Conservation (phyloP, 1,140 invertebrate genomes). For the Lycorma delicatula region DNA sequence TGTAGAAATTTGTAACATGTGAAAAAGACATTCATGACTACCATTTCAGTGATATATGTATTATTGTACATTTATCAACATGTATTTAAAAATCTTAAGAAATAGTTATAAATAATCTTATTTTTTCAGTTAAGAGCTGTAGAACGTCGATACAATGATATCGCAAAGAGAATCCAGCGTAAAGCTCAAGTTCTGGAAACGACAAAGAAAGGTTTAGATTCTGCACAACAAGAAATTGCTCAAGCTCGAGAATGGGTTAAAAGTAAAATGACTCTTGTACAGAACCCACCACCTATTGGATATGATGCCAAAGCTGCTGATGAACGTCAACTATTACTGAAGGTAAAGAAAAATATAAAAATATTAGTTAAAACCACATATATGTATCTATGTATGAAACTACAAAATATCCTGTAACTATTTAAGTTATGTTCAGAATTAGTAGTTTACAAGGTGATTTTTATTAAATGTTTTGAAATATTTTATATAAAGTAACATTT, state of each 20-base stretch:
- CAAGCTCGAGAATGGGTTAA: slow-evolving; percentile 71
- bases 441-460: not conserved
- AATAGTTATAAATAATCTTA: slow-evolving; percentile 12
- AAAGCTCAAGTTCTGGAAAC: slow-evolving; percentile 72
- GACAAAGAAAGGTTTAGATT: slow-evolving; percentile 67
- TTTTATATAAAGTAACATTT: not conserved
- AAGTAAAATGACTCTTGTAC: slow-evolving; percentile 58
- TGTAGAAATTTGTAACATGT: no score
- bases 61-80: not conserved
- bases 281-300: slow-evolving; percentile 56
- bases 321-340: slow-evolving; percentile 57
- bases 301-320: slow-evolving; percentile 66
- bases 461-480: not conserved
- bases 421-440: not conserved
- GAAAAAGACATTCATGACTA: slow-evolving; percentile 18
- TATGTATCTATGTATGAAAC: no score
- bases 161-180: slow-evolving; percentile 70
- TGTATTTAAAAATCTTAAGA: not conserved
- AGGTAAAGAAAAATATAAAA: no score
- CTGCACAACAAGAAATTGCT: slow-evolving; percentile 43
- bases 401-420: not conserved
- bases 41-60: not conserved
- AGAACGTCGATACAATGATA: slow-evolving; percentile 72
- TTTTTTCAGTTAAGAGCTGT: slow-evolving; percentile 59
- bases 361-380: no score